Percentiles rank a stretch among this genome's conserved stretches.
phyloP scores from a whole-genome alignment of 2,888 invertebrate genomes.

The Amblyteles armatorius region DNA sequence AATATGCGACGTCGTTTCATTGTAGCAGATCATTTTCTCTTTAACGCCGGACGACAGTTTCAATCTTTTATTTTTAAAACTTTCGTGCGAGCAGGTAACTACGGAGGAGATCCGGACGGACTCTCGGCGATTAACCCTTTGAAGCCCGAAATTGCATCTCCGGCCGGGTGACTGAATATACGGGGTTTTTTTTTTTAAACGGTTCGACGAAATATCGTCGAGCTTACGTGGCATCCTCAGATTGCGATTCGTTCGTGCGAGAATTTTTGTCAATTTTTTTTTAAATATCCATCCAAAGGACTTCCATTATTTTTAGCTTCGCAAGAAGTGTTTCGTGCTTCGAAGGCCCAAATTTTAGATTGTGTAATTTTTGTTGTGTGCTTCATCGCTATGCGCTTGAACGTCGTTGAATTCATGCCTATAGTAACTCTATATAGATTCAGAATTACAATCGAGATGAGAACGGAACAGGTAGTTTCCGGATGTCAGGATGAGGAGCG shows the following conservation, averaged over 20 bases:
- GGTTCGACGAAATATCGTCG: neutral
- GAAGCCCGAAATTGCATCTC: neutral
- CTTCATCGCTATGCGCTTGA: too few species aligned
- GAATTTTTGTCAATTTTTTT: too few species aligned
- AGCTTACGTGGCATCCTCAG: too few species aligned
- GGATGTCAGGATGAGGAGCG: neutral
- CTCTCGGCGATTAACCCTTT: neutral
- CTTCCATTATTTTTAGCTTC: too few species aligned
- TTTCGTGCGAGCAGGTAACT: neutral
- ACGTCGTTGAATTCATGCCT: too few species aligned
- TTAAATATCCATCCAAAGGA: too few species aligned
- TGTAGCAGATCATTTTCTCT: conserved; percentile 10
- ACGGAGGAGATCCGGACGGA: neutral
- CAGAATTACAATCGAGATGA: neutral
- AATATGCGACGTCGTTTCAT: conserved; percentile 6
- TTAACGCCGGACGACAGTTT: conserved; percentile 1
- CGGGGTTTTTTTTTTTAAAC: neutral
- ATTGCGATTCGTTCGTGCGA: too few species aligned
- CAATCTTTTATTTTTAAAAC: neutral
- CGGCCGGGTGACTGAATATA: neutral
- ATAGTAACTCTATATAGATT: neutral
- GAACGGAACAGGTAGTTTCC: neutral
- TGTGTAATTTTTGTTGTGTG: too few species aligned
- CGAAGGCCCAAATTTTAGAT: too few species aligned
- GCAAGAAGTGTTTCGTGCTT: too few species aligned